phyloP scores from a whole-genome alignment of 1,140 invertebrate genomes.

The Acyrthosiphon pisum region DNA sequence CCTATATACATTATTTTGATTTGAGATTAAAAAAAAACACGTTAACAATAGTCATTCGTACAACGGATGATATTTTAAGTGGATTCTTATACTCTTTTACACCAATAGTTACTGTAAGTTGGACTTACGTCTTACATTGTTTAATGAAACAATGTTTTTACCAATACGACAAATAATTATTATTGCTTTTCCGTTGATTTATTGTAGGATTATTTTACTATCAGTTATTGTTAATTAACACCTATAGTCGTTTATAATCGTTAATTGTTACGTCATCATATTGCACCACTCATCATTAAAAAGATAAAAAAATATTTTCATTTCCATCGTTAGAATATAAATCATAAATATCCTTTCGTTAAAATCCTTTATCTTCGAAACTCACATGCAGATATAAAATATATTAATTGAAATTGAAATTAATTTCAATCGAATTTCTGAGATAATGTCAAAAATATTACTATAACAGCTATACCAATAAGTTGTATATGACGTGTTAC shows the following conservation, averaged over 20 bases:
- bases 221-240: neutral
- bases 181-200: neutral
- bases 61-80: neutral
- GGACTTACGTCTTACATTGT: neutral
- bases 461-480: neutral
- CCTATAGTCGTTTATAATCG: neutral
- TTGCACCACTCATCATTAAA: neutral
- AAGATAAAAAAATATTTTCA: neutral
- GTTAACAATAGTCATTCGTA: neutral
- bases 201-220: neutral
- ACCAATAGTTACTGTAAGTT: neutral
- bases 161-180: neutral
- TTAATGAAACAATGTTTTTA: neutral
- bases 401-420: neutral
- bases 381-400: neutral
- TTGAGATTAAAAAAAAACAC: neutral
- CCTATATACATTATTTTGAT: no score
- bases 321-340: neutral
- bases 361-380: neutral
- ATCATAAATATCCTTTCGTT: neutral
- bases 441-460: neutral
- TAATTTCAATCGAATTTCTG: neutral
- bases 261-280: neutral
- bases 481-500: neutral
- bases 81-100: neutral